Evolutionary conservation across 2,888 invertebrate species (phyloP).

Genomic region (Conops quadrifasciatus): DNA sequence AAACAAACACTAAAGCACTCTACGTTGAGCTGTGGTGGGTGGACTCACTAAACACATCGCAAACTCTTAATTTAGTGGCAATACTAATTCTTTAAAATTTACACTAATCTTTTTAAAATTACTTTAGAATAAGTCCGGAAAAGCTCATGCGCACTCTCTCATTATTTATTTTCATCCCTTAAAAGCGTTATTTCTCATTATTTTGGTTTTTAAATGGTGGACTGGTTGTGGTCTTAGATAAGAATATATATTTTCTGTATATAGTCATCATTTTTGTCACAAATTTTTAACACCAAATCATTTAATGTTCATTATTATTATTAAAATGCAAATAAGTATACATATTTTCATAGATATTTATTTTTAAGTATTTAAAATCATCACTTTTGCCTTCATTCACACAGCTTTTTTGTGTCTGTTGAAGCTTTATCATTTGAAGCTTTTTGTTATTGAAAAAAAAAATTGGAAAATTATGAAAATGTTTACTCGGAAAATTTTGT

Average conservation of each 20-base stretch:
- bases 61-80: constrained; percentile 18
- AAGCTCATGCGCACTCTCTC: constrained; percentile 13
- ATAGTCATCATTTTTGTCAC: constrained; percentile 1
- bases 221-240: constrained; percentile 44
- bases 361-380: constrained; percentile 9
- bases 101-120: not conserved
- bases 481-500: constrained; percentile 30
- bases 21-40: constrained; percentile 3
- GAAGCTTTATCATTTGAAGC: constrained; percentile 47
- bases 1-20: constrained; percentile 11
- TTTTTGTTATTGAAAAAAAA: too few relatives aligned
- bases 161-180: not conserved
- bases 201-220: not conserved
- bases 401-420: constrained; percentile 54
- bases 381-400: constrained; percentile 48
- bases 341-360: too few relatives aligned
- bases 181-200: not conserved
- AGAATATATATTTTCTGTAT: constrained; percentile 14
- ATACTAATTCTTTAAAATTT: constrained; percentile 3
- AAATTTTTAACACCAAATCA: constrained; percentile 19
- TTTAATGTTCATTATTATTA: constrained; percentile 1
- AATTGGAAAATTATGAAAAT: not conserved
- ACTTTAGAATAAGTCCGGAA: constrained; percentile 14
- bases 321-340: too few relatives aligned
- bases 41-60: constrained; percentile 16